Evolutionary conservation across 92 coral and sea anemone genomes (phyloP).

Genomic region (Pocillopora grandis): DNA sequence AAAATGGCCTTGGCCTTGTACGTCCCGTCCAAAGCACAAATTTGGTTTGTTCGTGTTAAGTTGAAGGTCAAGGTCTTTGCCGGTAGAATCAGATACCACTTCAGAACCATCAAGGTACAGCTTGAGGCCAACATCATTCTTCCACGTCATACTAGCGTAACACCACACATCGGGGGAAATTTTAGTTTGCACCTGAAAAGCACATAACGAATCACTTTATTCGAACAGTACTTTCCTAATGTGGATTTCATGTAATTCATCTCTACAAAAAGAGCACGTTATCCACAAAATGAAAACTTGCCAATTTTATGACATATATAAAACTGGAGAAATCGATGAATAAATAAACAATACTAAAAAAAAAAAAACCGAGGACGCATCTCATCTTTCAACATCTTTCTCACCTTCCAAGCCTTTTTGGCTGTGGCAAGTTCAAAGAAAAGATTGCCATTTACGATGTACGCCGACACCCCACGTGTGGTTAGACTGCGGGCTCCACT

Average conservation of each 20-base stretch:
- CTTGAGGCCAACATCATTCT: constrained; percentile 64
- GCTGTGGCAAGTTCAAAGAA: constrained; percentile 68
- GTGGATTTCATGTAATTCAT: no score
- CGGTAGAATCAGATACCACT: constrained; percentile 45
- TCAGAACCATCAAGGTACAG: constrained; percentile 66
- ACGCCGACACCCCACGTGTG: constrained; percentile 81
- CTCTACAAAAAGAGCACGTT: no score
- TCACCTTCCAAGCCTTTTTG: constrained; percentile 78
- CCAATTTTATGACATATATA: no score
- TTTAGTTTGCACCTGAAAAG: constrained; percentile 30
- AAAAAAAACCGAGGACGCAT: not conserved
- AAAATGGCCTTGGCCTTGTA: constrained; percentile 47
- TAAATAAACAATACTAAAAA: no score
- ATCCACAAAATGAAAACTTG: no score
- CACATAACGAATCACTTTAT: not conserved
- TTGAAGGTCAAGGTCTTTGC: constrained; percentile 54
- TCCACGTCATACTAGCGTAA: constrained; percentile 80
- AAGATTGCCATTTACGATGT: constrained; percentile 69
- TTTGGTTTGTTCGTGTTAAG: constrained; percentile 61
- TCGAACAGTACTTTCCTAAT: no score
- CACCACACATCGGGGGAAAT: constrained; percentile 59
- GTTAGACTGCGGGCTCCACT: constrained; percentile 81
- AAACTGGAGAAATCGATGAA: not conserved
- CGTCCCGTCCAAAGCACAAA: constrained; percentile 80
- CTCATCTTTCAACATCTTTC: not conserved